Conservation (phyloP, 2,113 vertebrate genomes). For the Odocoileus hemionus region DNA sequence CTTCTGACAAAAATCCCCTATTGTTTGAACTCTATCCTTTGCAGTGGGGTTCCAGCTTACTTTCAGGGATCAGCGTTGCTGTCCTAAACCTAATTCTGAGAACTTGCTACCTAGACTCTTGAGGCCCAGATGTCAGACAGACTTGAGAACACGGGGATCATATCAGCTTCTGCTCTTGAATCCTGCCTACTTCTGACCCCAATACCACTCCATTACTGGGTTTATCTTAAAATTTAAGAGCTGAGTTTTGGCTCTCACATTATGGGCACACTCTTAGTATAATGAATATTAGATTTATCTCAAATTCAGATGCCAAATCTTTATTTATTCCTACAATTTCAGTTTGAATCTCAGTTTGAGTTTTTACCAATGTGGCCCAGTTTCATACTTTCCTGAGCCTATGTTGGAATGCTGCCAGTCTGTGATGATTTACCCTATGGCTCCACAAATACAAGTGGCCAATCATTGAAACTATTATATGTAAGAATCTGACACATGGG, state of each 20-base stretch:
- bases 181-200: fast-evolving
- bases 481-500: not conserved
- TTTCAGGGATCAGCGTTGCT: too few relatives aligned
- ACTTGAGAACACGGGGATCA: not conserved
- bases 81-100: not conserved
- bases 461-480: fast-evolving
- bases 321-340: not conserved
- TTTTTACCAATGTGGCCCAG: not conserved
- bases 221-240: not conserved
- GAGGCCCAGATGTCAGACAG: not conserved
- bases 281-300: not conserved
- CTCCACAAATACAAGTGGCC: not conserved
- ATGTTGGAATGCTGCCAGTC: not conserved
- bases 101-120: fast-evolving
- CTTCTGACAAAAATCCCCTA: not conserved
- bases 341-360: not conserved
- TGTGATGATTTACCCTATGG: not conserved
- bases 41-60: too few relatives aligned
- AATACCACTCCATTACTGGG: not conserved
- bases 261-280: not conserved
- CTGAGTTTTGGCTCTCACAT: too few relatives aligned
- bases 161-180: too few relatives aligned
- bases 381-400: not conserved
- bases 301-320: not conserved
- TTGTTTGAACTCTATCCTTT: not conserved